Evolutionary conservation across 2,113 vertebrate species (phyloP), one percentile per base, ranked within the genome.

Genomic region (Crotalus horridus): DNA sequence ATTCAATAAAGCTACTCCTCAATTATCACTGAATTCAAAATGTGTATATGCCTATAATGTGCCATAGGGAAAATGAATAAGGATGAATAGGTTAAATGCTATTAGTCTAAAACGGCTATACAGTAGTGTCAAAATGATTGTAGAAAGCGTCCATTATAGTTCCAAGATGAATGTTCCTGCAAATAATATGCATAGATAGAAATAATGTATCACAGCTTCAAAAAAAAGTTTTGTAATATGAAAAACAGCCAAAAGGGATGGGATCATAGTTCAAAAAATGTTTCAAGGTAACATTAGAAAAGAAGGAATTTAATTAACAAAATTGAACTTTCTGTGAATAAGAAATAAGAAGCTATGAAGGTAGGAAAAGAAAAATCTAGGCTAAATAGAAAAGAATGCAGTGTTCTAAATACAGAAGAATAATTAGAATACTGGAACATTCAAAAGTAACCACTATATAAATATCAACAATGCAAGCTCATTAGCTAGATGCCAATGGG

Each of bases 231-330:
- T 86, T 93, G 29, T 61, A 86, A 85, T 90, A 89, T 51, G 29
- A 81, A 91, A 95, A 95, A 95, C 90, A 87, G 90, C 94, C 94
- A 85, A 74, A 90, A 93, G 95, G 58, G 94, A 94, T 94, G 94
- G 20, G 87, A 96, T 64, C 94, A 90, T 39, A 91, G 92, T 92
- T 56, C 59, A 91, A 92, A 95, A 96, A 94, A 93, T 93, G 88
- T 95, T 96, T 96, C 93, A 95, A 96, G 94, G 91, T 94, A 95
- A 87, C 59, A 92, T 94, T 90, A 87, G 90, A 96, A 94, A 96
- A 89, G 91, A 94, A 95, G 92, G 89, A 92, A 95, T 91, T 87
- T 95, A 89, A 56, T 95, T 94, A 12, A 58, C 20, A 89, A 89
- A 91, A 26, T 4, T 29, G n/a, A 94, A 89, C 33, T 89, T 94